Percentiles rank a stretch among this genome's conserved stretches.
These are phyloP conservation scores for Globia sparganii DNA, from an alignment of 2,888 invertebrate species.

Conservation along the genomic window DNA sequence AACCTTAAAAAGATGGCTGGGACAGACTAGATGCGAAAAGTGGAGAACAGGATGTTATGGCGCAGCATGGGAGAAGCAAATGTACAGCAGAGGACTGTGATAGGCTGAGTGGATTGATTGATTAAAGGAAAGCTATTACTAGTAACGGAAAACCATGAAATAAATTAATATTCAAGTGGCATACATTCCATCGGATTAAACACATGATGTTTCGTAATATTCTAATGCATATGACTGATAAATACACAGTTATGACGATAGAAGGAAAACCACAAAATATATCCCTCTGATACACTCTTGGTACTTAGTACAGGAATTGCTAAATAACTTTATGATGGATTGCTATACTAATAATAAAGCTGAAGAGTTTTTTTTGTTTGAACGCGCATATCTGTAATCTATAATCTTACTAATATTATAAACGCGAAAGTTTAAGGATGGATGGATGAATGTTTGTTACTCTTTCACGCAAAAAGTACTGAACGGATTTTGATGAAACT, in stretches of 20 bases:
- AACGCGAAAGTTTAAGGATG: no score
- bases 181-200: background rate
- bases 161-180: background rate
- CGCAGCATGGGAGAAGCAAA: background rate
- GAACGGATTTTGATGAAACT: no score
- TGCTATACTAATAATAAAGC: no score
- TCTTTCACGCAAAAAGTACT: no score
- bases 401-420: no score
- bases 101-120: background rate
- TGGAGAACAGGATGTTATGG: background rate
- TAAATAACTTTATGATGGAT: background rate
- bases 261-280: slow-evolving; percentile 7
- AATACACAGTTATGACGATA: background rate
- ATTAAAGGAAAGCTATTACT: background rate
- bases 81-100: background rate
- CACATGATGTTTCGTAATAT: background rate
- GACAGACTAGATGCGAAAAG: no score
- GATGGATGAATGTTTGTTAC: no score
- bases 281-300: background rate
- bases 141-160: background rate
- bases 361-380: no score
- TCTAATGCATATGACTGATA: background rate
- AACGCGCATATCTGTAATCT: no score
- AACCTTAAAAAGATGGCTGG: no score
- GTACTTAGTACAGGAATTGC: background rate